Evolutionary conservation across 2,113 vertebrate species (phyloP), one percentile per base, ranked within the genome.

Genomic region (Cryptomyrus ogoouensis): DNA sequence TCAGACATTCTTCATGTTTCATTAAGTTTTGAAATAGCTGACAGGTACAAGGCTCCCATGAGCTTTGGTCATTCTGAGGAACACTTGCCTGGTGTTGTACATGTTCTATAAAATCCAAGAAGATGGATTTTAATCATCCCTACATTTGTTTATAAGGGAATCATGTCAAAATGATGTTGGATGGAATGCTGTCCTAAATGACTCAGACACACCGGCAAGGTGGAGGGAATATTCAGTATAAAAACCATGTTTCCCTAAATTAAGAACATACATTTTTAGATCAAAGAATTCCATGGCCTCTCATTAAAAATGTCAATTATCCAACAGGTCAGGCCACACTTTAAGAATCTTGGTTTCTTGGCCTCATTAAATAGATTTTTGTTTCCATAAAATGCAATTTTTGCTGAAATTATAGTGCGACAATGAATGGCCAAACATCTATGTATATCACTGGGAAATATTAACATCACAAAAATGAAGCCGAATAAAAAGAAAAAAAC

Each of bases 351-450:
- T 39, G 83, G 13, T 83, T 49, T 35, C 49, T 56, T 87, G 35
- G 89, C 56, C 83, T 90, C 56, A 58, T 90, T 70, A 87, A 90
- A 90, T 86, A 39, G 49, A 80, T 47, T n/a, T 84, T 62, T 58
- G 15, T 8, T 80, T 47, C 83, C 31, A 49, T 83, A 42, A 83
- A 89, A 39, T 19, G 50, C 5, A 53, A 52, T 19, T 80, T 89
- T 89, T 89, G 47, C 70, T 83, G 31, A 83, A 56, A 83, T 89
- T 80, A 83, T 35, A 83, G 44, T 83, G 70, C 17, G 47, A 53
- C 49, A 31, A 49, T 17, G 52, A 47, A 83, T 13, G 8, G 50
- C 49, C 50, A 89, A 89, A 74, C 70, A 80, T 89, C 17, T 52
- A 66, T 52, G 70, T 80, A 80, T 52, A 80, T 50, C 88, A 31